Evolutionary conservation across 2,113 vertebrate species (phyloP).

Genomic region (Eulacestoma nigropectus): DNA sequence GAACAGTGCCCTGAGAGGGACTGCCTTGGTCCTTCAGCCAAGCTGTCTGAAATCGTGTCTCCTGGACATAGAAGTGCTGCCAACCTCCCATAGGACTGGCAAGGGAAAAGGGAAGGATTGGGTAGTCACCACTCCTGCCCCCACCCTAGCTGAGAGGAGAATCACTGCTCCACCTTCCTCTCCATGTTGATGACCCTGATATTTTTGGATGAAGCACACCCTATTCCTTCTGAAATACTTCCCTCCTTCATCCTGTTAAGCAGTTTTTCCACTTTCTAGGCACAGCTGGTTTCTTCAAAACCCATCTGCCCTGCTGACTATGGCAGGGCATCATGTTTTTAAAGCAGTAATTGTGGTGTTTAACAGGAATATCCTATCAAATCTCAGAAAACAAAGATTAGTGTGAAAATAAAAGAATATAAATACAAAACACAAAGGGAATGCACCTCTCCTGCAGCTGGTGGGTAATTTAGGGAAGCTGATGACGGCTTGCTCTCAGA

Average conservation of each 20-base stretch:
- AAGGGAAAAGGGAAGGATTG: background rate
- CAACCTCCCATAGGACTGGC: accelerated
- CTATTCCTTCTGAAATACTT: background rate
- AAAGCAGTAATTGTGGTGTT: background rate
- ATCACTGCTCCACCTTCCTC: background rate
- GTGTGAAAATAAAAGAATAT: background rate
- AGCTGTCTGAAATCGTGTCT: background rate
- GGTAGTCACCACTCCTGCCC: background rate
- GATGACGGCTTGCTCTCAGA: background rate
- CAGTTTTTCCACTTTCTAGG: background rate
- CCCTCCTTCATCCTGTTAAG: background rate
- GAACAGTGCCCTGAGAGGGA: background rate
- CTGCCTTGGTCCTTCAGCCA: background rate
- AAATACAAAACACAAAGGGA: background rate
- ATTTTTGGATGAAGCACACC: background rate
- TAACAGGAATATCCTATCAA: background rate
- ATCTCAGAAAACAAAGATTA: background rate
- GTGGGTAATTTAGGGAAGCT: background rate
- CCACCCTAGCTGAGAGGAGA: background rate
- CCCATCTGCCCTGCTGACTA: background rate
- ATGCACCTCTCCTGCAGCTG: background rate
- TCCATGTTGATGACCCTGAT: background rate
- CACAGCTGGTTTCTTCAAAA: background rate
- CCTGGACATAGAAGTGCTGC: background rate
- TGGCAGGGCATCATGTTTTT: background rate